Base-by-base conservation (phyloP, 1,140 invertebrate species). In the Drosophila sproati region DNA sequence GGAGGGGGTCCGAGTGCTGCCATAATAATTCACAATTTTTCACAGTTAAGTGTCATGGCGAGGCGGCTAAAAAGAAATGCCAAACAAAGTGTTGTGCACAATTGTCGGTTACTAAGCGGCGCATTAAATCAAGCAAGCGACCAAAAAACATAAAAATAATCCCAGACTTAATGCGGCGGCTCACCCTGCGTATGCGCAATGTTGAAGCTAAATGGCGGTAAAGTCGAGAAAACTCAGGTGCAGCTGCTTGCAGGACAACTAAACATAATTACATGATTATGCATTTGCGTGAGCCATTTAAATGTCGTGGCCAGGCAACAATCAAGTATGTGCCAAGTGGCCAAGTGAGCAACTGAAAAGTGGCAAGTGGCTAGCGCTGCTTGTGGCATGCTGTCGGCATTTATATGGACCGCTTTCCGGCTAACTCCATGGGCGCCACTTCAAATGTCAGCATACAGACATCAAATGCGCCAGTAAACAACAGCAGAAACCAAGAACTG, bases 1-100 rank as follows among this genome's bases (percentile, higher is more conserved):
- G 4, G 43, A 28, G 43, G 8, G 28, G 50, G 37, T 31, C 73
- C 67, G 41, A 64, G 52, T 54, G 73, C 83, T 89, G 80, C 85
- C 80, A 89, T 90, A 88, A 88, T 88, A 88, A 88, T 88, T 88
- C 85, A 88, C 81, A 88, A 88, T 88, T 88, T 88, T 88, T 88
- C 85, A 88, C 85, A 85, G 85, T 81, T 89, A 88, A 88, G 86
- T 88, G 85, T 88, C 85, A 88, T 20, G 85, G 61, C 47, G 61
- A 41, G 64, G 48, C 85, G 64, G 48, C 85, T 63, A 87, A 76
- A 73, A 66, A 75, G 52, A 78, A 78, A 76, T 66, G 73, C 67
- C 67, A 75, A 54, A 71, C 68, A 75, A 72, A 76, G 73, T 76
- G 70, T 77, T 77, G 63, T 77, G 74, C 70, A 73, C 74, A 77